Conservation (phyloP, 2,113 vertebrate species). For the Psilopsiagon aymara region DNA sequence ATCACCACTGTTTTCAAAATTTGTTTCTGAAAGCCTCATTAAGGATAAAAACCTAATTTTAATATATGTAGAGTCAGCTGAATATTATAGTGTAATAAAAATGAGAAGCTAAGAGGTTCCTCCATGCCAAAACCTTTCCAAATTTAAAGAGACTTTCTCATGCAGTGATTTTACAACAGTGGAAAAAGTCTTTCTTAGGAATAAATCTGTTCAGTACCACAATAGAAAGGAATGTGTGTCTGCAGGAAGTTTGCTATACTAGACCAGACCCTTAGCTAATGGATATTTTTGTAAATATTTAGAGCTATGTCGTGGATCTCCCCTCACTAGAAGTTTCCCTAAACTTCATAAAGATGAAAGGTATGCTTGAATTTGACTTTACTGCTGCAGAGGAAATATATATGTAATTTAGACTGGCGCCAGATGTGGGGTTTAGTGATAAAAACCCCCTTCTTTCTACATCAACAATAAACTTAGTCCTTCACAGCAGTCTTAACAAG, state of each 20-base stretch:
- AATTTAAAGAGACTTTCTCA: not conserved
- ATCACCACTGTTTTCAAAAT: not conserved
- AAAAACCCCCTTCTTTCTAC: accelerated
- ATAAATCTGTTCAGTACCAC: slow-evolving; percentile 12
- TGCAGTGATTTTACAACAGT: not conserved
- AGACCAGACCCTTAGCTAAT: not conserved
- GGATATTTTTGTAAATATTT: slow-evolving; percentile 54
- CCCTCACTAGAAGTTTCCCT: not conserved
- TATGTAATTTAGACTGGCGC: not conserved
- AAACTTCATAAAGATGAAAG: slow-evolving; percentile 4
- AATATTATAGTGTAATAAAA: not conserved
- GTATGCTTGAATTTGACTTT: slow-evolving; percentile 4
- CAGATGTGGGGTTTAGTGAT: not conserved
- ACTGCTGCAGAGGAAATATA: not conserved
- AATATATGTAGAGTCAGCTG: not conserved
- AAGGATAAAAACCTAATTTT: not conserved
- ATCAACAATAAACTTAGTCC: not conserved
- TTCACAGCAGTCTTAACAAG: not conserved
- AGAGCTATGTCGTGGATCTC: not conserved
- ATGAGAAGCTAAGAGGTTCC: not conserved
- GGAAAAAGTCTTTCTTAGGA: not conserved
- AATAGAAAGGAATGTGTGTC: not conserved
- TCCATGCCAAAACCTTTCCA: not conserved
- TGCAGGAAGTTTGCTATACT: not conserved
- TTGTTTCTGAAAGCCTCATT: not conserved